Evolutionary conservation across 2,113 vertebrate genomes (phyloP).

Genomic region (Strigops habroptila): DNA sequence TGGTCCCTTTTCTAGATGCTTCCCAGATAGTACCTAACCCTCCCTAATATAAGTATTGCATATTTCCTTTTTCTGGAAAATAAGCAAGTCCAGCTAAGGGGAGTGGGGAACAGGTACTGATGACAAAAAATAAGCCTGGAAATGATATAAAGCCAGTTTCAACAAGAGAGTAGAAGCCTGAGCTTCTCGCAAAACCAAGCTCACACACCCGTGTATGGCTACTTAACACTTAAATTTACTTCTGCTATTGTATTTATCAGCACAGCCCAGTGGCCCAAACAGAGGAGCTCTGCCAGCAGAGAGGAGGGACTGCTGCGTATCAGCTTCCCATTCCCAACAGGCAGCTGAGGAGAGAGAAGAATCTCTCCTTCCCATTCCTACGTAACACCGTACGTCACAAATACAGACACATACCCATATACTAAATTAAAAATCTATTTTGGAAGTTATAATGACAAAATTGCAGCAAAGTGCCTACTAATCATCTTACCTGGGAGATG

Average conservation of each 20-base stretch:
- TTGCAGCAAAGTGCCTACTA: background rate
- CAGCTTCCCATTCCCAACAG: background rate
- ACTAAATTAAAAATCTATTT: background rate
- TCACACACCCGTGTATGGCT: background rate
- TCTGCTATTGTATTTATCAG: background rate
- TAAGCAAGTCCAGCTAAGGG: background rate
- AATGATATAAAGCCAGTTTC: background rate
- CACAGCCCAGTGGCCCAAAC: background rate
- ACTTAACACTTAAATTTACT: background rate
- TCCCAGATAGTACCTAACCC: background rate
- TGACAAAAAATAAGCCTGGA: background rate
- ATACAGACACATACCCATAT: rapidly evolving
- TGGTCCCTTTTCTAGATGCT: background rate
- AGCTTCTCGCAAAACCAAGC: background rate
- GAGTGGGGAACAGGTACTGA: background rate
- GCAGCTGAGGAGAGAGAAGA: background rate
- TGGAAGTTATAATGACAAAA: background rate
- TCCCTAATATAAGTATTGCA: background rate
- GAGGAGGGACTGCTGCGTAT: rapidly evolving
- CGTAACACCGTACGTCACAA: background rate
- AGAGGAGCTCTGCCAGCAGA: background rate
- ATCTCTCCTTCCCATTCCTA: background rate
- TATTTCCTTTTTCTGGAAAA: background rate
- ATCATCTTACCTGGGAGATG: background rate
- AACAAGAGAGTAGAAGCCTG: background rate